Evolutionary conservation across 2,888 invertebrate genomes (phyloP), one percentile per base, ranked within the genome.

Genomic region (Dastarcus helophoroides): DNA sequence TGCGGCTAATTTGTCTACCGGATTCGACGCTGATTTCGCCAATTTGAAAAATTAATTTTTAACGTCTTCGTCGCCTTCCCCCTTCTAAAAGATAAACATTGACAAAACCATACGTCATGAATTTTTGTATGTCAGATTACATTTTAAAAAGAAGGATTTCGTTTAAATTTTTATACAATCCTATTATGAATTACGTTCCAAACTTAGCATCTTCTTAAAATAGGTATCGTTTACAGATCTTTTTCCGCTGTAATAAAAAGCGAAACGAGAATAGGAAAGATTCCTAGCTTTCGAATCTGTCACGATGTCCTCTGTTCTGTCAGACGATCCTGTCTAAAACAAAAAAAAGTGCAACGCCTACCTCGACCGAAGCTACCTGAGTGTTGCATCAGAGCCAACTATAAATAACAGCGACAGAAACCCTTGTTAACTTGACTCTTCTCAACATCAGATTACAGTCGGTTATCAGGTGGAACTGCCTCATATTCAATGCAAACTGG

Each of bases 401-500:
- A 60, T 60, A 60, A 60, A 60, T 60, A 55, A 60, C 57, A 39
- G 48, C 53, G 60, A 59, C 59, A 59, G 55, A 53, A 56, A 59
- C 58, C 60, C 59, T 58, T 60, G 58, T 60, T 59, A 59, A 52
- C 48, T 47, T 44, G 43, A 42, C 43, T 47, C 45, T 47, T 52
- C 43, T 49, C 54, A 58, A 51, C 54, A 57, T 53, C 51, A 53
- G 56, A 57, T 56, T 54, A 47, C 56, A 51, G 48, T 46, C 33
- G 41, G 41, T 44, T 44, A 43, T 43, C 37, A 35, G 35, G 33
- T 24, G 28, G 25, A 27, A 25, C 16, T 24, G 16, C 15, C 12
- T 31, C 13, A 23, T 25, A 14, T 26, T 10, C 19, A 34, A 11
- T 12, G 12, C 9, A 9, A 2, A 26, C 27, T 19, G 31, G 41